These are phyloP conservation scores for Glossophaga mutica DNA, from an alignment of 2,797 vertebrate genomes.

Conservation along the genomic window DNA sequence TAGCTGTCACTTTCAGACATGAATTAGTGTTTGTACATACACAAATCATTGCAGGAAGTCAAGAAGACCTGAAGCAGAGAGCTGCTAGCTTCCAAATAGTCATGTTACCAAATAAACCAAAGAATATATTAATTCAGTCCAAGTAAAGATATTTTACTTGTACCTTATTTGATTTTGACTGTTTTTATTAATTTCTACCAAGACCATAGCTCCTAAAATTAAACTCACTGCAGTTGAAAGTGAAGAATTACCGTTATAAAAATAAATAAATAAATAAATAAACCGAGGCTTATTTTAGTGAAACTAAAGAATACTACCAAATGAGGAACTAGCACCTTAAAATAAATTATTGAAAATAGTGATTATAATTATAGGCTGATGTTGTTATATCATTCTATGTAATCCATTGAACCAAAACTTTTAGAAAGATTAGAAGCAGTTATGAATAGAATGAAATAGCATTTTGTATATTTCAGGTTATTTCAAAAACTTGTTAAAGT, in stretches of 20 bases:
- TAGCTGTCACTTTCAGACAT: conserved; percentile 45
- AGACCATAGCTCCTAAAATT: background rate
- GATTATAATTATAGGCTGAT: conserved; percentile 33
- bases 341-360: background rate
- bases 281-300: background rate
- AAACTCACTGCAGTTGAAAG: background rate
- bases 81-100: background rate
- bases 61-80: background rate
- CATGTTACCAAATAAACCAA: background rate
- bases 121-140: background rate
- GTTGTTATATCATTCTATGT: background rate
- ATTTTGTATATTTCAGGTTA: background rate
- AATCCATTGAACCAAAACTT: background rate
- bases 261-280: background rate
- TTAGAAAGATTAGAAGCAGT: background rate
- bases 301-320: background rate
- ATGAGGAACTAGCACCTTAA: background rate
- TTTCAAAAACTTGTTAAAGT: background rate
- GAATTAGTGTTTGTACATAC: conserved; percentile 20
- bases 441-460: background rate
- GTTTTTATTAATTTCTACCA: background rate
- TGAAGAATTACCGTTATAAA: background rate
- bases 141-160: background rate
- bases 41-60: conserved; percentile 38
- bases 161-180: background rate